These are phyloP conservation scores for Athalia circularis DNA, from an alignment of 2,888 invertebrate species.

Conservation along the genomic window DNA sequence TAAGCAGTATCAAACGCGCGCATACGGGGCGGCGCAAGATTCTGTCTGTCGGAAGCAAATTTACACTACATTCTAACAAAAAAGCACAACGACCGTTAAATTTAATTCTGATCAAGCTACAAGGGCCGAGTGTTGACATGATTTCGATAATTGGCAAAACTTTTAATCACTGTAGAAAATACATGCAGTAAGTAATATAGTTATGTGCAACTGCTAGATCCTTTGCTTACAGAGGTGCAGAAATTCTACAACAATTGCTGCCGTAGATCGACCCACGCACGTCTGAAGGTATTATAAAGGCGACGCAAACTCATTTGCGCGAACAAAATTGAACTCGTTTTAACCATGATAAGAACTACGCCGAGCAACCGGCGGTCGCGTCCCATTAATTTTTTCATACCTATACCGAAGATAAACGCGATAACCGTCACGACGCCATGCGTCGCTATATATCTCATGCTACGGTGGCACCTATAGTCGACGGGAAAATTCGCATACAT, in stretches of 20 bases:
- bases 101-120: too few species aligned
- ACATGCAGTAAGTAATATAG: too few species aligned
- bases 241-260: too few species aligned
- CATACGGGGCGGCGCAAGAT: too few species aligned
- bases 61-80: too few species aligned
- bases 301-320: background rate
- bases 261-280: background rate
- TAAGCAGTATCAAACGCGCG: too few species aligned
- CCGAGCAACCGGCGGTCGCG: background rate
- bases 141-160: constrained; percentile 19
- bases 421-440: background rate
- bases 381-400: background rate
- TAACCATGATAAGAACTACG: constrained; percentile 7
- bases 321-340: constrained; percentile 14
- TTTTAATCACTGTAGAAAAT: constrained; percentile 23
- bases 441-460: background rate
- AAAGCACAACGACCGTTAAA: too few species aligned
- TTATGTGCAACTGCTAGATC: too few species aligned
- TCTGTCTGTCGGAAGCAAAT: too few species aligned
- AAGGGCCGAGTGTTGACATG: background rate
- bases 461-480: too few species aligned
- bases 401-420: background rate
- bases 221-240: too few species aligned
- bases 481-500: too few species aligned
- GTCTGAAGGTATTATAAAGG: background rate